A percentile compares a stretch with the other conserved stretches of the same genome.
These are phyloP conservation scores for Toxonevra muliebris DNA, from an alignment of 2,888 invertebrate genomes.

Conservation along the genomic window DNA sequence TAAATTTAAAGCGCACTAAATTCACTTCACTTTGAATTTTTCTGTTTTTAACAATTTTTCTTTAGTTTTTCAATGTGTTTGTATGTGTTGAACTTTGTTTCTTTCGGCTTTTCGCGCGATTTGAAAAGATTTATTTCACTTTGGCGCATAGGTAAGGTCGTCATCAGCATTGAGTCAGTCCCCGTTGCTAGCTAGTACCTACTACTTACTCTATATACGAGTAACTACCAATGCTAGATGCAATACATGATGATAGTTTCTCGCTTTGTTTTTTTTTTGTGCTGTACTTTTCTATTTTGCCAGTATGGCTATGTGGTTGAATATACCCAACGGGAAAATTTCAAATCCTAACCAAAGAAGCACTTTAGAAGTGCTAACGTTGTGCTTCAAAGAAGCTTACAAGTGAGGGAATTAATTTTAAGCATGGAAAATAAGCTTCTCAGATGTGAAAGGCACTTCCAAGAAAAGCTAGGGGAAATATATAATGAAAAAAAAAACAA, in stretches of 20 bases:
- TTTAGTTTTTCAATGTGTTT: not conserved
- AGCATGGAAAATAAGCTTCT: too few relatives aligned
- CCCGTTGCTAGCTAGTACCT: slow-evolving; percentile 1
- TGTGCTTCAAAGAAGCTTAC: too few relatives aligned
- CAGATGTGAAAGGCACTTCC: too few relatives aligned
- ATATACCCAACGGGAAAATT: too few relatives aligned
- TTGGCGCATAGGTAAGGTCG: slow-evolving; percentile 45
- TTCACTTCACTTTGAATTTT: slow-evolving; percentile 40
- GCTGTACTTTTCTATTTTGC: too few relatives aligned
- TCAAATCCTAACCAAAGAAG: too few relatives aligned
- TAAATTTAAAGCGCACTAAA: slow-evolving; percentile 57
- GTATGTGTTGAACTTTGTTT: slow-evolving; percentile 27
- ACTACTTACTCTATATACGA: too few relatives aligned
- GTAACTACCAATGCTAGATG: not conserved
- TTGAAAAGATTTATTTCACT: slow-evolving; percentile 56
- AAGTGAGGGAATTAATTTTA: too few relatives aligned
- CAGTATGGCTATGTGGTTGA: too few relatives aligned
- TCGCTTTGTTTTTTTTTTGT: not conserved
- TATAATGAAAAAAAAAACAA: too few relatives aligned
- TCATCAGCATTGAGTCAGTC: not conserved
- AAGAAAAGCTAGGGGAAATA: too few relatives aligned
- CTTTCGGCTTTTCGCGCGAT: slow-evolving; percentile 38
- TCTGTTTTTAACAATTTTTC: slow-evolving; percentile 4
- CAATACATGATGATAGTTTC: not conserved
- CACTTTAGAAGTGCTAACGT: too few relatives aligned